Base-by-base conservation (phyloP, 2,888 invertebrate genomes). In the Drosophila leonis region DNA sequence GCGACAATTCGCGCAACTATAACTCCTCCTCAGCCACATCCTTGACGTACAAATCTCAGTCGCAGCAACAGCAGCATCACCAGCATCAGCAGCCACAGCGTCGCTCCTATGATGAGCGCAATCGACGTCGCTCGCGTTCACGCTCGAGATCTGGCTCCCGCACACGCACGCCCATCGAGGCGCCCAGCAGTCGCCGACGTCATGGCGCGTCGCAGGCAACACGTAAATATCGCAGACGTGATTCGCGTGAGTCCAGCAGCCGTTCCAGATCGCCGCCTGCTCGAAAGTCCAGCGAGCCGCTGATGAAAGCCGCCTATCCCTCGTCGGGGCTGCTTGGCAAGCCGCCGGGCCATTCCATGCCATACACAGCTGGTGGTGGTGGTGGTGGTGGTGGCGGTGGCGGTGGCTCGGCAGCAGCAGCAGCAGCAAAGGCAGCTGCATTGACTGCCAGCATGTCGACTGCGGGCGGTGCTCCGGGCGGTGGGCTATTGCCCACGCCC, bases 401-500 rank as follows among this genome's bases (percentile, higher is more conserved):
- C 9, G 12, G 68, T 9, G 24, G 46, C 10, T 33, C 81, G 24
- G 44, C 55, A 15, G 51, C 39, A n/a, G 15, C 55, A 12, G 24
- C 60, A 29, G 62, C 57, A 15, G 52, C 52, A 20, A 18, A 57
- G 35, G 60, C 57, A 7, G 52, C 44, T 20, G 49, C 33, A 6
- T 37, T 75, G 41, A 52, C 73, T 41, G 70, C 69, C 57, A 37
- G n/a, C 12, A 72, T 55, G 37, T 66, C 70, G 9, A 24, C 60
- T 15, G 59, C 29, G n/a, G 56, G 56, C 61, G 56, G 33, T 55
- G 54, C 27, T 29, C 54, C 51, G 18, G 67, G 42, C 27, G 75
- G 51, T n/a, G 78, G 72, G 60, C 79, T 78, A 66, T 78, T 83
- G 81, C 84, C 84, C 24, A 84, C 84, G 7, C 83, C 84, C n/a